A percentile compares a stretch with the other conserved stretches of the same genome.
Conservation (phyloP, 2,888 invertebrate genomes). For the Watsonalla cultraria region DNA sequence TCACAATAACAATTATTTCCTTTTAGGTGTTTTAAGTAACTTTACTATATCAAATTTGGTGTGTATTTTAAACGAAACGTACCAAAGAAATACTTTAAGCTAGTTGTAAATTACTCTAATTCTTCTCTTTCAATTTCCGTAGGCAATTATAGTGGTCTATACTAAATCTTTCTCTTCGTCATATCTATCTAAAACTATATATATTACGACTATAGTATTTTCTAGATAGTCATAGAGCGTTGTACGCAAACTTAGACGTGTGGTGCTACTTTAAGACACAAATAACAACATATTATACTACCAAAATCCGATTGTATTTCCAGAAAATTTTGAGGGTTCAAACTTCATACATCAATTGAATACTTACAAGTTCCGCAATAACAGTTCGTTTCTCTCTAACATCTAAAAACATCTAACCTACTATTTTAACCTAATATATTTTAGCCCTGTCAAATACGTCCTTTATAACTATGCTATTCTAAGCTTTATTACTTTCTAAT, state of each 20-base stretch:
- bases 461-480: constrained; percentile 26
- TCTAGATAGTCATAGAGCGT: constrained; percentile 19
- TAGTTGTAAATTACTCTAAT: constrained; percentile 17
- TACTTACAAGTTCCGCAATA: constrained; percentile 6
- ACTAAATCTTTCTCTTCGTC: constrained; percentile 38
- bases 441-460: constrained; percentile 58
- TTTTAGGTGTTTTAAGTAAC: constrained; percentile 8
- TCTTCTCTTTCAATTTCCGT: constrained; percentile 31
- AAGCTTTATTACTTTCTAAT: constrained; percentile 11
- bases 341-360: constrained; percentile 1
- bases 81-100: constrained; percentile 7
- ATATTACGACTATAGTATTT: neutral
- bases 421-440: constrained; percentile 9
- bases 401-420: neutral
- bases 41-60: constrained; percentile 13
- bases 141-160: constrained; percentile 24
- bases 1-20: neutral
- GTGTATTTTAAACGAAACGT: constrained; percentile 14
- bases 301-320: neutral
- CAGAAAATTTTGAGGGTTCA: neutral
- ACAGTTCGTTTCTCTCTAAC: neutral
- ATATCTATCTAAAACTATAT: constrained; percentile 24
- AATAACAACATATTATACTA: neutral
- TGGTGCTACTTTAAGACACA: constrained; percentile 55
- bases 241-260: constrained; percentile 44